Conservation (phyloP, 2,888 invertebrate species). For the Malacosoma neustria region DNA sequence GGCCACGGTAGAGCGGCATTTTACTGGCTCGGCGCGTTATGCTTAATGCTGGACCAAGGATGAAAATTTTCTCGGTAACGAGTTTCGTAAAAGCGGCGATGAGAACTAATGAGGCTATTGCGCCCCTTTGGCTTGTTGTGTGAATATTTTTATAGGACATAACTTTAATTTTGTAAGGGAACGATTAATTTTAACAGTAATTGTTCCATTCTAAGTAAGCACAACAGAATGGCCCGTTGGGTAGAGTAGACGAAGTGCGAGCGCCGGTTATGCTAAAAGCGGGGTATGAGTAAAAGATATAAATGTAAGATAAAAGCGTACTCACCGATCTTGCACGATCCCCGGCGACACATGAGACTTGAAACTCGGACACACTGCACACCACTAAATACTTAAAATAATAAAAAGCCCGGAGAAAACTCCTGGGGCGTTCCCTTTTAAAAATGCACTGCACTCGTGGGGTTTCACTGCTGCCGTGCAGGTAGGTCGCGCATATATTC, state of each 20-base stretch:
- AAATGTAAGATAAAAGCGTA: slow-evolving; percentile 36
- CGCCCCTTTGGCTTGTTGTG: slow-evolving; percentile 54
- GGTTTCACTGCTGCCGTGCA: slow-evolving; percentile 63
- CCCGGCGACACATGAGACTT: slow-evolving; percentile 32
- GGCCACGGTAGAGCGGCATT: slow-evolving; percentile 51
- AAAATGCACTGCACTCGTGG: slow-evolving; percentile 68
- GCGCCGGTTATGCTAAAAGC: slow-evolving; percentile 33
- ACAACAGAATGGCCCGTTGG: slow-evolving; percentile 9
- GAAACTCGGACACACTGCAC: slow-evolving; percentile 50
- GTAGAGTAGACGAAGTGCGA: slow-evolving; percentile 23
- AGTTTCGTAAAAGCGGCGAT: slow-evolving; percentile 63
- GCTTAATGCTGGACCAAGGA: slow-evolving; percentile 61
- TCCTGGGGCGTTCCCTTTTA: slow-evolving; percentile 64
- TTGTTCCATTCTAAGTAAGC: slow-evolving; percentile 22
- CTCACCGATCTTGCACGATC: slow-evolving; percentile 38
- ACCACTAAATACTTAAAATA: slow-evolving; percentile 70
- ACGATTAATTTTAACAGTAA: slow-evolving; percentile 55
- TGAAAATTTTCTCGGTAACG: slow-evolving; percentile 66
- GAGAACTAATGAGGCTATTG: slow-evolving; percentile 64
- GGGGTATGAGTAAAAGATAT: slow-evolving; percentile 20
- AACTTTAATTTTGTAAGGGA: slow-evolving; percentile 57
- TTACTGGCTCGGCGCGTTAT: slow-evolving; percentile 50
- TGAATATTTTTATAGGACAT: slow-evolving; percentile 60
- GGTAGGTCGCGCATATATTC: slow-evolving; percentile 62
- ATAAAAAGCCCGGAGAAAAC: slow-evolving; percentile 55